phyloP scores from a whole-genome alignment of 2,888 invertebrate species.

The Aleiodes leptofemur region DNA sequence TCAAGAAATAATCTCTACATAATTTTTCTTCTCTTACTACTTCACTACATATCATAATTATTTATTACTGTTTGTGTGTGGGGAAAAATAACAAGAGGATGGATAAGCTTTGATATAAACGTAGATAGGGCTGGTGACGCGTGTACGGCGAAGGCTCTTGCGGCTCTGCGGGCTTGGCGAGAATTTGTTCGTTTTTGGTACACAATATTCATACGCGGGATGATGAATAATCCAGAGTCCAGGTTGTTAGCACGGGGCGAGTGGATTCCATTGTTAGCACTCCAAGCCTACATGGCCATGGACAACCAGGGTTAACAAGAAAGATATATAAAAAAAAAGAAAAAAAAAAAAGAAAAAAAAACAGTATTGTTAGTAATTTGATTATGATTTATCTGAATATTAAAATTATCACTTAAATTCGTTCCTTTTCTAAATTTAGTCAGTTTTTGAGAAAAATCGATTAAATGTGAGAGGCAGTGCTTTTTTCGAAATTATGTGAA shows the following conservation, averaged over 20 bases:
- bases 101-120: slow-evolving; percentile 63
- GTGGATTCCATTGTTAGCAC: slow-evolving; percentile 82
- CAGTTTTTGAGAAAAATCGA: slow-evolving; percentile 66
- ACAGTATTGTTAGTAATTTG: slow-evolving; percentile 82
- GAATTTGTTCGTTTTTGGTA: slow-evolving; percentile 39
- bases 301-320: slow-evolving; percentile 80
- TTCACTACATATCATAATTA: too few species aligned
- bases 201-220: slow-evolving; percentile 69
- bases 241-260: slow-evolving; percentile 75
- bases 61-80: slow-evolving; percentile 45
- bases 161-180: slow-evolving; percentile 68
- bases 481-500: slow-evolving; percentile 31
- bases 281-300: slow-evolving; percentile 82
- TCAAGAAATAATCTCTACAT: too few species aligned
- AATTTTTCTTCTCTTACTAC: too few species aligned
- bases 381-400: slow-evolving; percentile 65
- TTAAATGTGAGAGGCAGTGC: slow-evolving; percentile 71
- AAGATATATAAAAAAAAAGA: slow-evolving; percentile 78
- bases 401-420: slow-evolving; percentile 35
- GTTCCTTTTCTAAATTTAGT: slow-evolving; percentile 63
- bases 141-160: slow-evolving; percentile 72
- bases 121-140: slow-evolving; percentile 74
- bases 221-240: slow-evolving; percentile 73
- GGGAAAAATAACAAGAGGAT: slow-evolving; percentile 63
- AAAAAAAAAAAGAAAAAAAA: slow-evolving; percentile 82